Percentiles rank a stretch among this genome's conserved stretches.
phyloP scores from a whole-genome alignment of 2,888 invertebrate genomes.

The Hecatera dysodea region DNA sequence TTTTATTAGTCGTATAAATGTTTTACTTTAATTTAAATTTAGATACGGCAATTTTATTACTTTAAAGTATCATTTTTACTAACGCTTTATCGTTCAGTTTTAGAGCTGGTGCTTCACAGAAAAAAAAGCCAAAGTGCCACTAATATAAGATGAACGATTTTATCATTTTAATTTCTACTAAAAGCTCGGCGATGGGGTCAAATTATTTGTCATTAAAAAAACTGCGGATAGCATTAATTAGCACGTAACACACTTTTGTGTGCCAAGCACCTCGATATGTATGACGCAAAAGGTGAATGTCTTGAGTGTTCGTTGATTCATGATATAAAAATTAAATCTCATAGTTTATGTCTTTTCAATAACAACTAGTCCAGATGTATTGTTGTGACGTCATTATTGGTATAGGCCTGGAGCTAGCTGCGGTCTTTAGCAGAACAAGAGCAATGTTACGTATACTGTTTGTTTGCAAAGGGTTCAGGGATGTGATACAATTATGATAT shows the following conservation, averaged over 20 bases:
- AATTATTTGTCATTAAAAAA: conserved; percentile 37
- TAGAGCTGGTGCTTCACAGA: conserved; percentile 13
- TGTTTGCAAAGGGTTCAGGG: conserved; percentile 47
- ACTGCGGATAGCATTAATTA: conserved; percentile 40
- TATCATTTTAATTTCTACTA: conserved; percentile 23
- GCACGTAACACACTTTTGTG: conserved; percentile 44
- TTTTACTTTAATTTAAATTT: conserved; percentile 48
- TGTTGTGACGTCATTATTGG: conserved; percentile 45
- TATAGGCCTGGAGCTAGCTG: conserved; percentile 18
- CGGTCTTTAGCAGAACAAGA: conserved; percentile 30
- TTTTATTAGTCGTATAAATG: conserved; percentile 48
- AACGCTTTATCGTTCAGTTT: conserved; percentile 20
- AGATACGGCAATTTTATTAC: conserved; percentile 29
- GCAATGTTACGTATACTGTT: conserved; percentile 38
- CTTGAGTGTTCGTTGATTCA: conserved; percentile 31
- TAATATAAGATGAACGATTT: conserved; percentile 18
- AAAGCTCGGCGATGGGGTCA: conserved; percentile 38
- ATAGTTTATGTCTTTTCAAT: conserved; percentile 45
- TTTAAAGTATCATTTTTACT: conserved; percentile 40
- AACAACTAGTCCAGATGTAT: conserved; percentile 53
- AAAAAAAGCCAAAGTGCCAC: not conserved
- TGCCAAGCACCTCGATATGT: conserved; percentile 26
- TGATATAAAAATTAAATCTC: conserved; percentile 32
- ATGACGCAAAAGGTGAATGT: conserved; percentile 45
- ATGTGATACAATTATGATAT: conserved; percentile 56